Percentiles rank a stretch among this genome's conserved stretches.
Evolutionary conservation across 2,113 vertebrate species (phyloP).

Genomic region (Thamnaconus septentrionalis): DNA sequence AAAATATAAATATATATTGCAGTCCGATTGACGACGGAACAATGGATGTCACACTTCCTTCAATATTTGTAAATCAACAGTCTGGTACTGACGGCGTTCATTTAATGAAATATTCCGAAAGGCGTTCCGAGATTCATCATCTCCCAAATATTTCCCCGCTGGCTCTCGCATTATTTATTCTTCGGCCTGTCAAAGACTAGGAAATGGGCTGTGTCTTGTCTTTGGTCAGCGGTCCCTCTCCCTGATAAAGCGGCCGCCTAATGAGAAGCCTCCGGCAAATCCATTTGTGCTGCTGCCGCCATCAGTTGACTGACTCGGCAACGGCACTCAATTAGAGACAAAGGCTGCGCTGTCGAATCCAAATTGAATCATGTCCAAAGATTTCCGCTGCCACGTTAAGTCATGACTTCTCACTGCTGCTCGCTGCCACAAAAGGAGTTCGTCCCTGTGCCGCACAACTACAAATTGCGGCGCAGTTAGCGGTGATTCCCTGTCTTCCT

Average conservation of each 20-base stretch:
- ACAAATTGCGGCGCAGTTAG: conserved; percentile 65
- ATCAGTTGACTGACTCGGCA: no score
- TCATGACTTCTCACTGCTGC: conserved; percentile 24
- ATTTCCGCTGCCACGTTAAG: conserved; percentile 29
- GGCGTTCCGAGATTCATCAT: conserved; percentile 8
- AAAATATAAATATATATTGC: no score
- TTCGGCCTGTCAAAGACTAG: conserved; percentile 32
- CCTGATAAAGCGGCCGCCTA: conserved; percentile 38
- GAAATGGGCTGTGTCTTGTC: conserved; percentile 26
- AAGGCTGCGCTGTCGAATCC: conserved; percentile 18
- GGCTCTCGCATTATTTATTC: conserved; percentile 34
- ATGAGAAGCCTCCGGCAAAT: conserved; percentile 24
- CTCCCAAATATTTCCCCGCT: conserved; percentile 37
- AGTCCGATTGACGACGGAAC: no score
- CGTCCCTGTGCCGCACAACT: conserved; percentile 16
- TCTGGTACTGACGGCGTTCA: conserved; percentile 23
- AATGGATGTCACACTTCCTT: no score
- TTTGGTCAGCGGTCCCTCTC: conserved; percentile 30
- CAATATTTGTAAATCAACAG: no score
- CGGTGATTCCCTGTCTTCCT: conserved; percentile 54
- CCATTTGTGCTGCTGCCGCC: conserved; percentile 23
- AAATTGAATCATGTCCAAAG: conserved; percentile 8
- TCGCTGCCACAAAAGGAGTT: conserved; percentile 24
- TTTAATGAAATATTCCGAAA: conserved; percentile 20
- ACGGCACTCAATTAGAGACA: background rate